Percentiles rank a stretch among this genome's conserved stretches.
These are phyloP conservation scores for Zapus hudsonius DNA, from an alignment of 2,113 vertebrate genomes.

Conservation along the genomic window DNA sequence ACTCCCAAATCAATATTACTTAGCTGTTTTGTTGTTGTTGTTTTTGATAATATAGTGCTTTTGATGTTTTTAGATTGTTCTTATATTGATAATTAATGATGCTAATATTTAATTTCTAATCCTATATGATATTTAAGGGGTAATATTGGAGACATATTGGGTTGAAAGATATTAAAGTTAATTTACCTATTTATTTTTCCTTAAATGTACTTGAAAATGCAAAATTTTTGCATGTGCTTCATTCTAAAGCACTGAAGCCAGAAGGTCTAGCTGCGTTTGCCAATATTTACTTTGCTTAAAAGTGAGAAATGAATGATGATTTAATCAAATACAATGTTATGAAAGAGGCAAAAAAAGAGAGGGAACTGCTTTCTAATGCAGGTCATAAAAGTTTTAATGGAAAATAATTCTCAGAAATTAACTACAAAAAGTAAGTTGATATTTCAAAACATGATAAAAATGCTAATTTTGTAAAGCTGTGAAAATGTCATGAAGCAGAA, in stretches of 20 bases:
- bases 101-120: neutral
- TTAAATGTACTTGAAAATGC: neutral
- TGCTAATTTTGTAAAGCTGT: neutral
- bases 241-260: neutral
- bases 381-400: neutral
- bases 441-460: neutral
- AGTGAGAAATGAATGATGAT: neutral
- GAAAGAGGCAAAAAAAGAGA: neutral
- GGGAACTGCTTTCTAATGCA: neutral
- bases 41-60: neutral
- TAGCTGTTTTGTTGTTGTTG: neutral
- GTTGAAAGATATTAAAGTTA: conserved; percentile 8
- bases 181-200: neutral
- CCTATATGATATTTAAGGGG: neutral
- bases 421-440: neutral
- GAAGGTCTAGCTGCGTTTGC: neutral
- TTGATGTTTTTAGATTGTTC: neutral
- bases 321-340: neutral
- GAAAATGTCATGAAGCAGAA: neutral
- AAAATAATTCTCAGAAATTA: neutral
- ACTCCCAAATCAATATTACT: neutral
- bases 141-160: neutral
- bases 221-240: neutral
- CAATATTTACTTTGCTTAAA: neutral
- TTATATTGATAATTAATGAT: neutral